phyloP scores from a whole-genome alignment of 1,140 invertebrate genomes.

The Oryctes rhinoceros region DNA sequence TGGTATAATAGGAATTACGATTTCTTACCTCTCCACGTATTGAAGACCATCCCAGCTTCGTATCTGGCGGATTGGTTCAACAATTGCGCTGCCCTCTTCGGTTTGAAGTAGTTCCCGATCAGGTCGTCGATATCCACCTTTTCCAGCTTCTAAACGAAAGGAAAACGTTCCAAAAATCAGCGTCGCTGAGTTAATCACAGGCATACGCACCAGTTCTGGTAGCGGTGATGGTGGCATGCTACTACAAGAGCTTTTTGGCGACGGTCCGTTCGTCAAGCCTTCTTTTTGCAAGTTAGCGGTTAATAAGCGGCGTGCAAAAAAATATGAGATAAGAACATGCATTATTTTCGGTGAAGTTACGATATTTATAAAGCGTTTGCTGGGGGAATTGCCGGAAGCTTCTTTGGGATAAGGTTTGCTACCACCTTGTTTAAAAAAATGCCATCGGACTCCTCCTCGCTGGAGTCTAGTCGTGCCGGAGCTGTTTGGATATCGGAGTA shows the following conservation, averaged over 20 bases:
- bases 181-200: neutral
- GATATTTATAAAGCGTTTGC: neutral
- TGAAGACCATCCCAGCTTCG: constrained; percentile 62
- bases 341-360: neutral
- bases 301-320: constrained; percentile 52
- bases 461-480: constrained; percentile 59
- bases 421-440: constrained; percentile 49
- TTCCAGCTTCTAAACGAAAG: constrained; percentile 65
- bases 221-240: constrained; percentile 45
- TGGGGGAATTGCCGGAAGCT: neutral
- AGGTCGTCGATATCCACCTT: constrained; percentile 70
- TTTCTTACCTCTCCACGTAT: constrained; percentile 64
- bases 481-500: constrained; percentile 61
- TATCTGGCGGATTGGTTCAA: constrained; percentile 63
- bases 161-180: neutral
- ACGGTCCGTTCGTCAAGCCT: constrained; percentile 50
- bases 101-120: constrained; percentile 74
- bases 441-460: constrained; percentile 32
- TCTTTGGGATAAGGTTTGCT: neutral
- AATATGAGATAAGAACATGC: constrained; percentile 24
- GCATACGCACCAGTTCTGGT: constrained; percentile 10
- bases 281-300: constrained; percentile 45
- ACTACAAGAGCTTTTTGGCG: constrained; percentile 42
- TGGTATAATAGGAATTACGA: too few relatives aligned
- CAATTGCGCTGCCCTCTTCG: constrained; percentile 70